Conservation (phyloP, 2,113 vertebrate species). For the Sturnira hondurensis region DNA sequence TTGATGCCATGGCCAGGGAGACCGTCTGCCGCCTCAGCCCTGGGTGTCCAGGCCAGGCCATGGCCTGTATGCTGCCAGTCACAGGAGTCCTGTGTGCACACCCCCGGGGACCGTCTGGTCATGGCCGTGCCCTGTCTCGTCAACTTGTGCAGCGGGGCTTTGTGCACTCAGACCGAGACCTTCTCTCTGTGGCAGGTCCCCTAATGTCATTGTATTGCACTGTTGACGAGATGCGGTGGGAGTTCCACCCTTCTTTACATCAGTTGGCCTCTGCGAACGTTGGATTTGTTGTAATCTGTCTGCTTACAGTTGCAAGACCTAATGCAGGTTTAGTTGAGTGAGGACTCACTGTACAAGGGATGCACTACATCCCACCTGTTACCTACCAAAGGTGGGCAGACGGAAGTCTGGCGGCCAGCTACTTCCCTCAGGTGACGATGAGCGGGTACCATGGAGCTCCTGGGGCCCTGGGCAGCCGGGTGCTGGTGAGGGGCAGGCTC, state of each 20-base stretch:
- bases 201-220: background rate
- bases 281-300: background rate
- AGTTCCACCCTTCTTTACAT: background rate
- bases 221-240: background rate
- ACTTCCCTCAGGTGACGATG: rapidly evolving
- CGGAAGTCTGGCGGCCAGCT: background rate
- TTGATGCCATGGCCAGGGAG: background rate
- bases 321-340: background rate
- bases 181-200: background rate
- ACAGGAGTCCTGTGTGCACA: background rate
- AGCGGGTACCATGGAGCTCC: background rate
- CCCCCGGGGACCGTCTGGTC: background rate
- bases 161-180: background rate
- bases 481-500: too few species aligned
- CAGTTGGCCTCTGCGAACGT: background rate
- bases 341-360: background rate
- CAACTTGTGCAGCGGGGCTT: background rate
- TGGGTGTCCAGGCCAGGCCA: background rate
- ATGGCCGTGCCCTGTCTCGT: background rate
- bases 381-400: background rate
- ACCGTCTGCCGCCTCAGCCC: background rate
- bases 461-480: rapidly evolving
- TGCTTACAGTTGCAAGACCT: too few species aligned
- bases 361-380: background rate
- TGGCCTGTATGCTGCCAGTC: background rate